Evolutionary conservation across 1,140 invertebrate species (phyloP).

Genomic region (Drosophila kepulauana): DNA sequence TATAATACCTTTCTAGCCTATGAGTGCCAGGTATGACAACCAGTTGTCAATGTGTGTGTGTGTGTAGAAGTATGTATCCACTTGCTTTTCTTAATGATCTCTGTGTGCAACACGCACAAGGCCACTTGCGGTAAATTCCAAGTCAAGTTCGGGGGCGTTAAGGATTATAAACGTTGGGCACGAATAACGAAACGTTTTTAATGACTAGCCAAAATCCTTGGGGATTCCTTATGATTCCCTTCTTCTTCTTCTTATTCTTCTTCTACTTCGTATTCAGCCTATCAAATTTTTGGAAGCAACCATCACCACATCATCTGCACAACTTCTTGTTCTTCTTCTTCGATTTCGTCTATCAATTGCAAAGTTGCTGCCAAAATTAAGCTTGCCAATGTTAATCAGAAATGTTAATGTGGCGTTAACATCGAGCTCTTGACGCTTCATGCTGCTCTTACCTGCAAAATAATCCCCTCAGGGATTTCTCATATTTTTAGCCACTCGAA

Average conservation of each 20-base stretch:
- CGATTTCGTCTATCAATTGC: slow-evolving; percentile 7
- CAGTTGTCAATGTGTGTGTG: not conserved
- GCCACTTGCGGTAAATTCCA: slow-evolving; percentile 28
- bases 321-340: not conserved
- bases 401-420: slow-evolving; percentile 10
- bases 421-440: not conserved
- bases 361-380: not conserved
- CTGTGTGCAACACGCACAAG: slow-evolving; percentile 25
- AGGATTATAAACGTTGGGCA: slow-evolving; percentile 22
- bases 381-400: slow-evolving; percentile 8
- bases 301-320: not conserved
- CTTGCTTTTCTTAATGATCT: slow-evolving; percentile 34
- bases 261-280: too few relatives aligned
- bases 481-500: not conserved
- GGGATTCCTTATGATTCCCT: slow-evolving; percentile 14
- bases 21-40: not conserved
- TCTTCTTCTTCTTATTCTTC: not conserved
- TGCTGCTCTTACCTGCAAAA: not conserved
- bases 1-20: too few relatives aligned
- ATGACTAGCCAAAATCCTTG: slow-evolving; percentile 14
- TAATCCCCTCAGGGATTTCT: not conserved
- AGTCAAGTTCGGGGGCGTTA: slow-evolving; percentile 20
- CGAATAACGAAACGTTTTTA: slow-evolving; percentile 25
- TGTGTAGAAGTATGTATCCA: not conserved
- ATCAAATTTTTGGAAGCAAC: too few relatives aligned